These are phyloP conservation scores for Enoplosus armatus DNA, from an alignment of 2,797 vertebrate species.

Conservation along the genomic window DNA sequence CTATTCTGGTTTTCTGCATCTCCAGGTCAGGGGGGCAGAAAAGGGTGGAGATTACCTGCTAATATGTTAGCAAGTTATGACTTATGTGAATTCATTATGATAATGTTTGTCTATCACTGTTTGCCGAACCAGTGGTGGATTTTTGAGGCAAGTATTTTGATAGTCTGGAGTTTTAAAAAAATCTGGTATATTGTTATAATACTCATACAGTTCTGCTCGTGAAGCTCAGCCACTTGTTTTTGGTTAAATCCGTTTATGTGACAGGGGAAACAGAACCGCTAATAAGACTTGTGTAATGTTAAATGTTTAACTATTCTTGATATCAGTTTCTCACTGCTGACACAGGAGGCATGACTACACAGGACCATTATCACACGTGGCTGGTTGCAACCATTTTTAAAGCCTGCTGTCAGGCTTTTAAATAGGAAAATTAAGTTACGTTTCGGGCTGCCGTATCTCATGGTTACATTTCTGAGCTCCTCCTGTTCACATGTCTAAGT, in stretches of 20 bases:
- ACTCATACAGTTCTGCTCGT: neutral
- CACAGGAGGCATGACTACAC: neutral
- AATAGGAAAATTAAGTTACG: neutral
- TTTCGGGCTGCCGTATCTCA: neutral
- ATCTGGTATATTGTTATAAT: neutral
- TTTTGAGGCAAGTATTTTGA: neutral
- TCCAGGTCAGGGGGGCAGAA: too few species aligned
- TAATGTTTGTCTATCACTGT: neutral
- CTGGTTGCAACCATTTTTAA: neutral
- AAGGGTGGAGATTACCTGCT: too few species aligned
- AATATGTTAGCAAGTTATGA: neutral
- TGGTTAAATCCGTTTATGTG: neutral
- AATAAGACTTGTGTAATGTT: neutral
- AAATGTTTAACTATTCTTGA: neutral
- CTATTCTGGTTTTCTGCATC: neutral
- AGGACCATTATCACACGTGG: slow-evolving; percentile 1
- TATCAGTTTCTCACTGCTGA: neutral
- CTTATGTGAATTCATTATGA: too few species aligned
- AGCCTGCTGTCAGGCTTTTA: neutral
- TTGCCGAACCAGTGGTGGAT: neutral
- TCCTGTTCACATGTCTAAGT: neutral
- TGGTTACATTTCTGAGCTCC: neutral
- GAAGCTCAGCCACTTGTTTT: neutral
- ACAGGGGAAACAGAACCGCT: rapidly evolving
- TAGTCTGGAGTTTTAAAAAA: neutral